Evolutionary conservation across 2,113 vertebrate genomes (phyloP).

Genomic region (Ursus arctos): DNA sequence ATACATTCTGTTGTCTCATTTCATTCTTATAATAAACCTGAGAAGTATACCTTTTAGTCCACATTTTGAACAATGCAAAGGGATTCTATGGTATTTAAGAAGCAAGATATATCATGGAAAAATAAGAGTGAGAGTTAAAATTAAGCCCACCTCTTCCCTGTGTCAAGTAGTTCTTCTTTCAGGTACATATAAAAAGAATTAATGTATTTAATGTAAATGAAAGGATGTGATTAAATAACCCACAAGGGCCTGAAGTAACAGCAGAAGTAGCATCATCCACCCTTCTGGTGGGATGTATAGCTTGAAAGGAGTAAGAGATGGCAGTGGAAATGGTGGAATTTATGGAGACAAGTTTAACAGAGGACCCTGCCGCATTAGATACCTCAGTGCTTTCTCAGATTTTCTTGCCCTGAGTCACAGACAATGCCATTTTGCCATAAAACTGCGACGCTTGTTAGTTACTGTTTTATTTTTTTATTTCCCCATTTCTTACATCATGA

Average conservation of each 20-base stretch:
- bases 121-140: background rate
- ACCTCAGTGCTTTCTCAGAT: accelerated
- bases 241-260: background rate
- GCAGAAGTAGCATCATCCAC: background rate
- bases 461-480: background rate
- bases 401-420: background rate
- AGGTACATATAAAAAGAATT: background rate
- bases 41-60: background rate
- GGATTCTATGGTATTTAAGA: background rate
- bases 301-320: background rate
- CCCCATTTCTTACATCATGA: background rate
- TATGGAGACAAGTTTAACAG: background rate
- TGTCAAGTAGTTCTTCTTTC: background rate
- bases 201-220: background rate
- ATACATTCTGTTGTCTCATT: background rate
- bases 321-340: background rate
- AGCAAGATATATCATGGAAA: background rate
- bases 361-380: background rate
- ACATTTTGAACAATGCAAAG: background rate
- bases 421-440: background rate
- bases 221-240: background rate
- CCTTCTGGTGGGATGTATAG: too few relatives aligned
- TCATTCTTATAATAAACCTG: background rate
- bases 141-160: background rate
- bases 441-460: background rate